Base-by-base conservation (phyloP, 23 tunicate species). In the Corella eumyota region DNA sequence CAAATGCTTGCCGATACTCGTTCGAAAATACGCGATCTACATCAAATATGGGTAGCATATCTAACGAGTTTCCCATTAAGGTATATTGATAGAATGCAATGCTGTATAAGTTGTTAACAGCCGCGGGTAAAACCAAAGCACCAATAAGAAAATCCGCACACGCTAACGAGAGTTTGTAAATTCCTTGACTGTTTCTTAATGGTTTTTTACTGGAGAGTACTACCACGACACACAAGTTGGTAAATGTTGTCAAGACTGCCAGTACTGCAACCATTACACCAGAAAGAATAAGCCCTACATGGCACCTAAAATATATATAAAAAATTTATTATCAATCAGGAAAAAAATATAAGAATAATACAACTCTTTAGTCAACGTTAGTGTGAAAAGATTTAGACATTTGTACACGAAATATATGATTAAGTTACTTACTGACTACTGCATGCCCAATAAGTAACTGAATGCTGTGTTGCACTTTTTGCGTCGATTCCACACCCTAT, bases 151-250 rank as follows among this genome's bases (percentile, higher is more conserved):
- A 46, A 55, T 75, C 81, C n/a, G 72, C 71, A 3, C 34, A 22
- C 2, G 81, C 81, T 23, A 75, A 51, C 30, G 72, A 64, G 6
- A 75, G 36, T 32, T 75, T 75, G 72, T 64, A 75, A 29, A 65
- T 36, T 49, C 81, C 81, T 45, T 75, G 81, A 3, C 81, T 75
- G 72, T 75, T 70, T 51, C 81, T 26, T 17, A 75, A 72, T 27
- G 55, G 54, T 0, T 56, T 34, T 64, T 65, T 64, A 21, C 32
- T 56, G 7, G 25, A 6, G 34, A 64, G 65, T 2, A 66, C 44
- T 27, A 54, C 7, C 1, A 66, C 19, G 4, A 66, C 71, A 20
- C 30, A 30, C 30, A 47, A 34, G 31, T 66, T 66, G 1, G 59
- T 27, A n/a, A 66, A 15, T 17, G 50, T 29, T 20, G 23, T 66